Evolutionary conservation across 2,113 vertebrate species (phyloP), one percentile per base, ranked within the genome.

Genomic region (Nothoprocta perdicaria): DNA sequence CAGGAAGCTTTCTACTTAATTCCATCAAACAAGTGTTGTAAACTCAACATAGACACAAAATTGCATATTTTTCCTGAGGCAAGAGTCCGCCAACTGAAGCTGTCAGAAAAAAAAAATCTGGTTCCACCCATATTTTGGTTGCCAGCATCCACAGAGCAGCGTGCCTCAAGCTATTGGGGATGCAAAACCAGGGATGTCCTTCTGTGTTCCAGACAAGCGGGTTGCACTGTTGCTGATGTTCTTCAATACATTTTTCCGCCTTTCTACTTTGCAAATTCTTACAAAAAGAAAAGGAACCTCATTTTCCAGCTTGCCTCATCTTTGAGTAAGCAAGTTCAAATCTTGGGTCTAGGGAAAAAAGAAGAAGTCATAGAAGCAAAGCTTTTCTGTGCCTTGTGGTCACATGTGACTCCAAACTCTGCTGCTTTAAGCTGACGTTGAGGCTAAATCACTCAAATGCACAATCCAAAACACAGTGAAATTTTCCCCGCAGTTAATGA

Each of bases 401-500:
- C 90, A 12, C 23, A 43, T 84, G 68, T 80, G 69, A 91, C 82
- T 86, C 91, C 80, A 84, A 95, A 74, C 21, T 66, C 43, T 55
- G 23, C 45, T 13, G 23, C 48, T 15, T 71, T 74, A n/a, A 35
- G 68, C 77, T 88, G 84, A 57, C 26, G 43, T 76, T 91, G 78
- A 45, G 61, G 68, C 48, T 77, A 95, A 96, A 94, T 85, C 93
- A 94, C 38, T 45, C 69, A 94, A 96, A 93, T 74, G 71, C 73
- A 87, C 63, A 92, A 93, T 95, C 92, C 95, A 81, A 95, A 95
- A 94, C 93, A 75, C 93, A 96, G 87, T 81, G 75, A 76, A 84
- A 43, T 74, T 88, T 92, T 93, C 85, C 80, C 80, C 84, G 94
- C 89, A 95, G 89, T 96, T 81, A 89, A 92, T 95, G 86, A 93